Base-by-base conservation (phyloP, 64 coral and sea anemone genomes). In the Pachyseris speciosa region DNA sequence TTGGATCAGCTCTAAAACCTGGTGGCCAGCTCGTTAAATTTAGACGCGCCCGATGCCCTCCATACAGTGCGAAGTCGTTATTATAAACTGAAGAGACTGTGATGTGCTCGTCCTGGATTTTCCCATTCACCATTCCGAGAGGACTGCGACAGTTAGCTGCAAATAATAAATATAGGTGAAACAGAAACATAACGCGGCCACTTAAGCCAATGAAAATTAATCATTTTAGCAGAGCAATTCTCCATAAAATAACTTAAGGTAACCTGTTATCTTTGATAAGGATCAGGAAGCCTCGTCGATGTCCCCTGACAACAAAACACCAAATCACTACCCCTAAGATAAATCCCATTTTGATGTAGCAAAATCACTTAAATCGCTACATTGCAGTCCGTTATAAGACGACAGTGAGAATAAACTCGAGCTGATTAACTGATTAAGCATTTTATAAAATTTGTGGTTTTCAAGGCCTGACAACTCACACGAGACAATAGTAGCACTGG, bases 181-280 rank as follows among this genome's bases (percentile, higher is more conserved):
- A 13, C 17, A 19, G 47, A 26, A 7, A 13, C 10, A 11, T 16
- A 37, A 27, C 32, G 15, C 3, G 30, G 31, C n/a, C 7, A 0
- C 11, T 48, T 69, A 2, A 68, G 4, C 15, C 36, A 11, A 27
- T 49, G 33, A 68, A 48, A 42, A 20, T 22, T 8, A 32, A 9
- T n/a, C 17, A 33, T 25, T 57, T 53, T 28, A 52, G 0, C 25
- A 55, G 39, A 83, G 60, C 33, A 70, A 24, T 37, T 9, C 28
- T 20, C 33, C 22, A 7, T 47, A 4, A 59, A 31, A 72, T 74
- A 59, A 57, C 12, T 6, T 20, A 28, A 86, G 44, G 42, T 42
- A 91, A 91, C 88, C 88, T 91, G 88, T 83, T 70, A 91, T 67
- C 4, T 83, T 91, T 72, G 63, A 19, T 39, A 80, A 51, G 31